Percentiles rank a stretch among this genome's conserved stretches.
Conservation (phyloP, 2,113 vertebrate species). For the Plecturocebus donacophilus region DNA sequence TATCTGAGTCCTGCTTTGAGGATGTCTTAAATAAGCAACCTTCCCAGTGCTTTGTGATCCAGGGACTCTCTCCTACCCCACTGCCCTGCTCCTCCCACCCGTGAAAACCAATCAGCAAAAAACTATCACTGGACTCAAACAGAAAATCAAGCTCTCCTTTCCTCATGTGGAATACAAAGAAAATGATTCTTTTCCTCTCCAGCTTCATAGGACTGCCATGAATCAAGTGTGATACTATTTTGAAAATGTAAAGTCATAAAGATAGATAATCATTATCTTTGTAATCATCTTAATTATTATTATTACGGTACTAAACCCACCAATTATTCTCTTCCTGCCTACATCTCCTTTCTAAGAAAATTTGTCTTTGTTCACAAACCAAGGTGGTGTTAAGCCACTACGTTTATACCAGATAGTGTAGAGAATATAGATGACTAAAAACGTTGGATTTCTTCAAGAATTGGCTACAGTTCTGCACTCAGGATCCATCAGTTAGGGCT, state of each 20-base stretch:
- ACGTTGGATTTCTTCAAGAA: neutral
- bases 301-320: neutral
- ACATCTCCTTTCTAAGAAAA: neutral
- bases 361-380: slow-evolving; percentile 14
- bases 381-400: neutral
- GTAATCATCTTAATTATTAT: slow-evolving; percentile 37
- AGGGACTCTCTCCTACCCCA: neutral
- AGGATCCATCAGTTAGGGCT: neutral
- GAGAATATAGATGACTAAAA: neutral
- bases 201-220: neutral
- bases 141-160: neutral
- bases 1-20: neutral
- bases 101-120: neutral
- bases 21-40: neutral
- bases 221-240: neutral
- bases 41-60: neutral
- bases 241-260: neutral
- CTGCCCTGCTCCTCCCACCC: neutral
- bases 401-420: neutral
- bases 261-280: neutral
- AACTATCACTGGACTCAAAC: neutral
- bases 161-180: neutral
- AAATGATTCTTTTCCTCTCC: neutral
- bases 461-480: neutral
- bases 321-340: slow-evolving; percentile 30